phyloP scores from a whole-genome alignment of 2,888 invertebrate genomes.

The Empis livida region DNA sequence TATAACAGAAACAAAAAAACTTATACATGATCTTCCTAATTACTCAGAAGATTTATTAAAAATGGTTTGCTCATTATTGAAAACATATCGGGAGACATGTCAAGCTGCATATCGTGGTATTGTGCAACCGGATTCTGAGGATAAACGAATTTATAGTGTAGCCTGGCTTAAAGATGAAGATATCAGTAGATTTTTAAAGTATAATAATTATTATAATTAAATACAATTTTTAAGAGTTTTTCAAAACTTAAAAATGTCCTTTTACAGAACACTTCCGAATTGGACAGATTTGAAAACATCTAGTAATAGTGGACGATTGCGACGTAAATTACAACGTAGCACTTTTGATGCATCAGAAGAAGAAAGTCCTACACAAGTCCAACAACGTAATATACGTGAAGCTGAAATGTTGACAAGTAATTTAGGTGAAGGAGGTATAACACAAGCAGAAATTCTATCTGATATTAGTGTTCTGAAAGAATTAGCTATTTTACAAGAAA shows the following conservation, averaged over 20 bases:
- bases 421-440: conserved; percentile 74
- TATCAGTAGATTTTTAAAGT: conserved; percentile 83
- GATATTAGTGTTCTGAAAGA: conserved; percentile 72
- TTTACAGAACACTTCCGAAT: conserved; percentile 58
- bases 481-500: conserved; percentile 82
- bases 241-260: not conserved
- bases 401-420: conserved; percentile 89
- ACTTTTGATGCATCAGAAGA: conserved; percentile 46
- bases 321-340: conserved; percentile 26
- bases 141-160: conserved; percentile 66
- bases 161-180: conserved; percentile 92
- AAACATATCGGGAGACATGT: conserved; percentile 61
- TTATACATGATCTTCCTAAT: conserved; percentile 57
- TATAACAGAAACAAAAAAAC: conserved; percentile 45
- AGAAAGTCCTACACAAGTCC: conserved; percentile 66
- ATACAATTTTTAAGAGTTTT: not conserved
- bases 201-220: conserved; percentile 15
- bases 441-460: conserved; percentile 71
- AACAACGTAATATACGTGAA: conserved; percentile 70
- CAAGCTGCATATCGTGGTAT: conserved; percentile 60
- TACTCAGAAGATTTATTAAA: conserved; percentile 63
- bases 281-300: conserved; percentile 52
- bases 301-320: conserved; percentile 23
- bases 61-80: conserved; percentile 55
- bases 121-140: conserved; percentile 65